phyloP scores from a whole-genome alignment of 2,888 invertebrate species.

The Stomorhina lunata region DNA sequence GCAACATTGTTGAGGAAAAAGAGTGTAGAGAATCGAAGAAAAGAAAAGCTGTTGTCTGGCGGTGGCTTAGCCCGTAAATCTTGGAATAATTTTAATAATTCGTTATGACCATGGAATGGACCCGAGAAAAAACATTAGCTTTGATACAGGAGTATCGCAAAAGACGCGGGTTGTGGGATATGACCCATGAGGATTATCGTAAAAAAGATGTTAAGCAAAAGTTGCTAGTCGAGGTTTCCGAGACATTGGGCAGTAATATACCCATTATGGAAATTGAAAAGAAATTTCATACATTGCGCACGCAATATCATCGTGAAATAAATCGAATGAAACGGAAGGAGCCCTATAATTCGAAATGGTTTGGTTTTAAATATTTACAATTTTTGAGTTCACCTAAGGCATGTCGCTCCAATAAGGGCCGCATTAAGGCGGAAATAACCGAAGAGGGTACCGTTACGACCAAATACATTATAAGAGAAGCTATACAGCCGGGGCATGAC shows the following conservation, averaged over 20 bases:
- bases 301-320: slow-evolving; percentile 83
- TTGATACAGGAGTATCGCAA: slow-evolving; percentile 78
- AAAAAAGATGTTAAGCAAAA: slow-evolving; percentile 79
- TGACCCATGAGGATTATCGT: slow-evolving; percentile 79
- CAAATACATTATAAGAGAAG: slow-evolving; percentile 75
- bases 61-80: too few species aligned
- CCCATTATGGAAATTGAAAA: slow-evolving; percentile 81
- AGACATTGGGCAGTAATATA: slow-evolving; percentile 76
- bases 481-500: slow-evolving; percentile 67
- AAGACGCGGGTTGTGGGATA: slow-evolving; percentile 79
- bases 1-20: slow-evolving; percentile 62
- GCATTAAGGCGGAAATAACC: slow-evolving; percentile 75
- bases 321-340: slow-evolving; percentile 82
- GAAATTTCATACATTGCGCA: slow-evolving; percentile 83
- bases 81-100: too few species aligned
- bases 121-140: slow-evolving; percentile 78
- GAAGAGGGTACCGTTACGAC: slow-evolving; percentile 72
- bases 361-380: slow-evolving; percentile 83
- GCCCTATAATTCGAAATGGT: slow-evolving; percentile 82
- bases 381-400: slow-evolving; percentile 82
- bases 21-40: neutral
- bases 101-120: slow-evolving; percentile 79
- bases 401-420: slow-evolving; percentile 76
- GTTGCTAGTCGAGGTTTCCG: slow-evolving; percentile 75
- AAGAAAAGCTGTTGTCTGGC: neutral